phyloP scores from a whole-genome alignment of 2,888 invertebrate genomes.

The Rutpela maculata region DNA sequence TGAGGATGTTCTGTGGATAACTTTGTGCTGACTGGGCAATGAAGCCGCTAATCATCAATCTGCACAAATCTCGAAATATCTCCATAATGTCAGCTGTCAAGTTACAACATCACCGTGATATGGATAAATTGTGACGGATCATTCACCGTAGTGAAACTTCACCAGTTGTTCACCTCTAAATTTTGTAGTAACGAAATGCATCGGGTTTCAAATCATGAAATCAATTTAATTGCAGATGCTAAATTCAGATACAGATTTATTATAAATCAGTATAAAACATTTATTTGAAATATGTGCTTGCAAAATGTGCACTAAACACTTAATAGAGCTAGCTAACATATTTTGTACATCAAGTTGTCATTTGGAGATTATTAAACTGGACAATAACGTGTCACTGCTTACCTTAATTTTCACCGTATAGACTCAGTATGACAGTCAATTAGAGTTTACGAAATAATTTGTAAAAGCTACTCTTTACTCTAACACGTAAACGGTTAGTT shows the following conservation, averaged over 20 bases:
- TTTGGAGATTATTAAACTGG: too few relatives aligned
- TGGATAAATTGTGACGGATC: background rate
- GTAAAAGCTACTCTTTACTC: too few relatives aligned
- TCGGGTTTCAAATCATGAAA: background rate
- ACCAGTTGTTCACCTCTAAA: background rate
- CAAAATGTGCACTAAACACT: too few relatives aligned
- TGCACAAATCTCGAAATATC: slow-evolving; percentile 1
- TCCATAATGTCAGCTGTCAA: background rate
- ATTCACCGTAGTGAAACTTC: slow-evolving; percentile 1
- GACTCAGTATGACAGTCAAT: too few relatives aligned
- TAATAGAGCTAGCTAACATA: too few relatives aligned
- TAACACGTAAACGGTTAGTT: too few relatives aligned
- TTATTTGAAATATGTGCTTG: background rate
- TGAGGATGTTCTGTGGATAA: too few relatives aligned
- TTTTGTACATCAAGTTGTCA: too few relatives aligned
- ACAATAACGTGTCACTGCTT: too few relatives aligned
- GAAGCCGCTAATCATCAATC: background rate
- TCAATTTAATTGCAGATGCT: background rate
- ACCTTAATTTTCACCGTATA: too few relatives aligned
- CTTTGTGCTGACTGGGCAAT: too few relatives aligned
- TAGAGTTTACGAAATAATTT: too few relatives aligned
- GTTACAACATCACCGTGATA: background rate
- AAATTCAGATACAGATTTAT: background rate
- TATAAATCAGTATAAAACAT: background rate
- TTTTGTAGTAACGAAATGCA: background rate